Evolutionary conservation across 2,888 invertebrate species (phyloP), one percentile per base, ranked within the genome.

Genomic region (Lepidochrysops patricia): DNA sequence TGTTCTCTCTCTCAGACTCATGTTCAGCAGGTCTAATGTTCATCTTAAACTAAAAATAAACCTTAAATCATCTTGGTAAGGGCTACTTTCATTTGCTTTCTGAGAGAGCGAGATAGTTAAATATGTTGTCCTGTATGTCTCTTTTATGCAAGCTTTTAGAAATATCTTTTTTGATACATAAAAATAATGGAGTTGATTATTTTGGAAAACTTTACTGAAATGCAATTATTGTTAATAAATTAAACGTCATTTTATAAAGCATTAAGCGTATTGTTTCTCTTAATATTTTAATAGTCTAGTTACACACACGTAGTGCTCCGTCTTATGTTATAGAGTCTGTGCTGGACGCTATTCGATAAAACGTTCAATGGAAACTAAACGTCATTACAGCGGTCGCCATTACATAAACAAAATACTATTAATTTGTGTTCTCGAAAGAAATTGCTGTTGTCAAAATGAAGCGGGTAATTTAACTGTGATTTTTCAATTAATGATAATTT

Each of bases 391-490:
- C 61, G 54, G 75, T 79, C 78, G 76, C 77, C 78, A 81, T 82
- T 80, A 80, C 80, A 74, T 79, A 71, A 79, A 71, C 58, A 61
- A 61, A 70, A 68, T 69, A 61, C 69, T 69, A 70, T 67, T 66
- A 43, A 19, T 43, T 66, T 62, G 66, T 64, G 62, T 63, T 69
- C 67, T 56, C 66, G 74, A 80, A 77, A 75, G 81, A 79, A 73
- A 82, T 78, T 79, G 71, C 73, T 75, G 71, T 72, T 78, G 82
- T 82, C 82, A 82, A 75, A 73, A 64, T 65, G 72, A 68, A 67
- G 75, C 79, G 79, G 75, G 80, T 71, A 70, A 71, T 72, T 72
- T 67, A 62, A 70, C 66, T 66, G 54, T 56, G 61, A 67, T 68
- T 62, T 58, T 12, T 27, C n/a, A n/a, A n/a, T n/a, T n/a, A 57